phyloP scores from a whole-genome alignment of 2,888 invertebrate genomes.

The Leptinotarsa tumamoca region DNA sequence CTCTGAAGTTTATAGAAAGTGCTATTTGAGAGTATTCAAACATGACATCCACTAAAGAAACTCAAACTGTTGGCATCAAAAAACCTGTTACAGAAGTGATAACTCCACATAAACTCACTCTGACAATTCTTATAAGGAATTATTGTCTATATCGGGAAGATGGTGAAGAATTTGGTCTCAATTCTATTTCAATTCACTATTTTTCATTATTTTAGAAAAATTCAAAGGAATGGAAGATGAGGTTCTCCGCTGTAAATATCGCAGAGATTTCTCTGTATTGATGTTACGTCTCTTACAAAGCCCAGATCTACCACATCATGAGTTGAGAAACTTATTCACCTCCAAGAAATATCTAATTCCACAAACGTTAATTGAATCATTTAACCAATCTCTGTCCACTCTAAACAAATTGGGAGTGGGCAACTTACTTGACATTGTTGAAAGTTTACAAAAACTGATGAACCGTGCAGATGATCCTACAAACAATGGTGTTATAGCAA shows the following conservation, averaged over 20 bases:
- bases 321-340: conserved; percentile 74
- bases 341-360: conserved; percentile 73
- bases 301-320: conserved; percentile 81
- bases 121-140: conserved; percentile 80
- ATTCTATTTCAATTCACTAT: not conserved
- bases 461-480: conserved; percentile 41
- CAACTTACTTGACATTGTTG: conserved; percentile 60
- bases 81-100: conserved; percentile 60
- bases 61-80: conserved; percentile 32
- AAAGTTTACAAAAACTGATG: conserved; percentile 57
- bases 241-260: conserved; percentile 71
- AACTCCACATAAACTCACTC: conserved; percentile 84
- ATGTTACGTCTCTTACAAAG: conserved; percentile 85
- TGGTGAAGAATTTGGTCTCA: conserved; percentile 59
- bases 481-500: conserved; percentile 66
- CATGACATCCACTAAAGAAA: conserved; percentile 43
- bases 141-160: conserved; percentile 75
- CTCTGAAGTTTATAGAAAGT: not conserved
- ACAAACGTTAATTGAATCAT: conserved; percentile 71
- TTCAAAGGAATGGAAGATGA: conserved; percentile 65
- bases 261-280: conserved; percentile 84
- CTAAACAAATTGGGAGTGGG: conserved; percentile 71
- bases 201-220: conserved; percentile 67
- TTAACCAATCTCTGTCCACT: conserved; percentile 71
- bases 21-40: not conserved